Evolutionary conservation across 2,113 vertebrate genomes (phyloP), one percentile per base, ranked within the genome.

Genomic region (Noturus placidus): DNA sequence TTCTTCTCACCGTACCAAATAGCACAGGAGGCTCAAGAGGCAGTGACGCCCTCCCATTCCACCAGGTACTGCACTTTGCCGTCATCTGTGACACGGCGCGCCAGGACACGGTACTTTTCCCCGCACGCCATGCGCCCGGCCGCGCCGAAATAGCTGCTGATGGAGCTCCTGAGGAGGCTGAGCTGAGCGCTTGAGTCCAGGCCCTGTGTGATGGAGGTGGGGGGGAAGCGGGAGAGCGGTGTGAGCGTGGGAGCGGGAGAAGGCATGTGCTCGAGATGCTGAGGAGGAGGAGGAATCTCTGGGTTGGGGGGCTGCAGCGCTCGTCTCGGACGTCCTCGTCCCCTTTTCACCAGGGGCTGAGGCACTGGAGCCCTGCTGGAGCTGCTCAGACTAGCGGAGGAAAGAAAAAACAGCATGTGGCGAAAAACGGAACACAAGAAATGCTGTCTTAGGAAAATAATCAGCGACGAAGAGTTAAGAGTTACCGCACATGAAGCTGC

Each of bases 1-100:
- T 72, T 38, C 69, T 74, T 5, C 3, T 74, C 35, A 42, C 35
- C 35, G 25, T 25, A 72, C 25, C 38, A 50, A 77, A n/a, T 5
- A 52, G 42, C 46, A 77, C 42, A 77, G 54, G n/a, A 38, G 86
- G 94, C 93, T 97, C 97, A 99, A 84, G 98, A 99, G 65, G 98
- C 98, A 89, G 98, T 99, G 88, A 98, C 97, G 91, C 98, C 98
- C 95, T 99, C 98, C 98, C 98, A 99, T 90, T 99, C 97, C 93
- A 99, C 97, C 91, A 99, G 96, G 92, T 99, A 99, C 97, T 99
- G 97, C 94, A 99, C 98, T 94, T 99, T 99, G 77, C 98, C 98
- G 50, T 99, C 98, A 61, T 98, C 95, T 0, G 98, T 99, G 93
- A 99, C 97, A 81, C 98, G 95, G 80, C 98, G 96, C 93, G 98